These are phyloP conservation scores for Listronotus oregonensis DNA, from an alignment of 1,140 invertebrate genomes.

Conservation along the genomic window DNA sequence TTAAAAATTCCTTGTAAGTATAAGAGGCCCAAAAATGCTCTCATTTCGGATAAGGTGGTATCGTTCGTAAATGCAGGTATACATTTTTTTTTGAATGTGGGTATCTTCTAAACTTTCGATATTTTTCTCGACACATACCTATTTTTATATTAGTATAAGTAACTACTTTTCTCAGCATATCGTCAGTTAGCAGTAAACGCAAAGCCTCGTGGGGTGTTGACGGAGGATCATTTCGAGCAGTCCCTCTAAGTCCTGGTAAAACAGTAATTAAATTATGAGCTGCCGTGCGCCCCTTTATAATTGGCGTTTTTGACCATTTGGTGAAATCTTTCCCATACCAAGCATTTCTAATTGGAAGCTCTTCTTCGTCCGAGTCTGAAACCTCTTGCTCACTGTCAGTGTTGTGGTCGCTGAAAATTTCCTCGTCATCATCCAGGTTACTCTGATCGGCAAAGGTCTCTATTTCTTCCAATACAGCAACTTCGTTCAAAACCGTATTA, in stretches of 20 bases:
- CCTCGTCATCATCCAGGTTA: not conserved
- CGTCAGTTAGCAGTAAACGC: too few species aligned
- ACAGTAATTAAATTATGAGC: conserved; percentile 1
- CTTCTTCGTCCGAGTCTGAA: not conserved
- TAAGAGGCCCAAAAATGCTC: conserved; percentile 13
- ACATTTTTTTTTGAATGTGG: not conserved
- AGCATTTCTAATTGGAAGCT: too few species aligned
- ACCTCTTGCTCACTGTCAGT: not conserved
- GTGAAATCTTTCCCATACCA: not conserved
- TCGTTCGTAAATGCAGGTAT: not conserved
- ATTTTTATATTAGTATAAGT: too few species aligned
- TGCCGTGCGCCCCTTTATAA: not conserved
- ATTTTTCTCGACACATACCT: conserved; percentile 1
- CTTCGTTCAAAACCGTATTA: not conserved
- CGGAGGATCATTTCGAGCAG: not conserved
- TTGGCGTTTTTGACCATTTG: not conserved
- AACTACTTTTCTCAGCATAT: too few species aligned
- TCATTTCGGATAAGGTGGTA: conserved; percentile 15
- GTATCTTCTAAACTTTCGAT: conserved; percentile 1
- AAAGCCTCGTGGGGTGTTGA: not conserved
- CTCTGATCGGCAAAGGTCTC: not conserved
- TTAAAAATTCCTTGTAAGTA: conserved; percentile 23
- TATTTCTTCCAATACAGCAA: conserved; percentile 5
- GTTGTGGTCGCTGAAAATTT: not conserved
- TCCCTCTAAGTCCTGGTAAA: not conserved